These are phyloP conservation scores for Cheilosia vernalis DNA, from an alignment of 2,888 invertebrate genomes.

Conservation along the genomic window DNA sequence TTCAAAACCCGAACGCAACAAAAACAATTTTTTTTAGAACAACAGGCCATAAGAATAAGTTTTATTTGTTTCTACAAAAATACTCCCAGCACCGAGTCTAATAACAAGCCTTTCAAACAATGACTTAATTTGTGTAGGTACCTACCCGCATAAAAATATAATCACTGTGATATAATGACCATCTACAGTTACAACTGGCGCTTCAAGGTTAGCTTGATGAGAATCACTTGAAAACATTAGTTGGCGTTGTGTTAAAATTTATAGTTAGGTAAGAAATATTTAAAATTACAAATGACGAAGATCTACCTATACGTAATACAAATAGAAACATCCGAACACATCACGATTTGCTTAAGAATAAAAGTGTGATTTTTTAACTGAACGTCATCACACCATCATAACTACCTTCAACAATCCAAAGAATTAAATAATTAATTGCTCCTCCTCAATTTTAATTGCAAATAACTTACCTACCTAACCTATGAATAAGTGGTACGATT, in stretches of 20 bases:
- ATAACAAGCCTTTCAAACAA: slow-evolving; percentile 15
- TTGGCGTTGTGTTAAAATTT: background rate
- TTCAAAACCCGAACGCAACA: background rate
- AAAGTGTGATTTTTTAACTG: background rate
- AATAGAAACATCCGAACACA: background rate
- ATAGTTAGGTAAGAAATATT: background rate
- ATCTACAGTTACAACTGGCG: background rate
- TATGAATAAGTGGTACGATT: too few relatives aligned
- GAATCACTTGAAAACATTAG: slow-evolving; percentile 18
- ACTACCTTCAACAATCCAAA: slow-evolving; percentile 2
- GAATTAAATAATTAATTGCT: background rate
- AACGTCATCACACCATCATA: background rate
- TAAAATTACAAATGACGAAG: slow-evolving; percentile 1
- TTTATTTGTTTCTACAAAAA: background rate
- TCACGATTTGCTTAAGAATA: slow-evolving; percentile 40
- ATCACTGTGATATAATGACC: slow-evolving; percentile 4
- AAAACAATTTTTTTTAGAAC: background rate
- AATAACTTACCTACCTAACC: too few relatives aligned
- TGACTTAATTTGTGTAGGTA: slow-evolving; percentile 23
- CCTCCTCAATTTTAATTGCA: background rate
- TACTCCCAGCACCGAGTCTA: background rate
- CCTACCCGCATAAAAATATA: background rate
- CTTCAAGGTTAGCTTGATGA: slow-evolving; percentile 28
- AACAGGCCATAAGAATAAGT: background rate
- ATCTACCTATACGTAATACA: background rate